These are phyloP conservation scores for Malurus splendens DNA, from an alignment of 2,797 vertebrate species.

Conservation along the genomic window DNA sequence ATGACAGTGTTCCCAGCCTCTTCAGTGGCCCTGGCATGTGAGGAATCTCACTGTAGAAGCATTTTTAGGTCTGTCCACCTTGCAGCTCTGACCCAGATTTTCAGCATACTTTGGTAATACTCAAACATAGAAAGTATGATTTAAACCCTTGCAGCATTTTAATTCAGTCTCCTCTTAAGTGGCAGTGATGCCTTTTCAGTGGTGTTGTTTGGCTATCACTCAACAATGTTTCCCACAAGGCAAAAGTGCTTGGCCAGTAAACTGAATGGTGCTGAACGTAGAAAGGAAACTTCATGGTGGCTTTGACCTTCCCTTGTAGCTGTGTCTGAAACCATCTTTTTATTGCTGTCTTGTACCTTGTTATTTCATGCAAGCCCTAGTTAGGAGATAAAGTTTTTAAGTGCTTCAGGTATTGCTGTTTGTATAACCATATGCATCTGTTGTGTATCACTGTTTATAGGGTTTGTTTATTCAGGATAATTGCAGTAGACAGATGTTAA, in stretches of 20 bases:
- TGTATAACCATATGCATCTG: background rate
- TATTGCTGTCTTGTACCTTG: background rate
- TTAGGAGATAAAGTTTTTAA: background rate
- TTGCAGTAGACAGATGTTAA: background rate
- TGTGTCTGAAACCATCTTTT: background rate
- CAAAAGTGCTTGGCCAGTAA: background rate
- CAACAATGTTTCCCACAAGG: background rate
- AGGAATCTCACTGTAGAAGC: background rate
- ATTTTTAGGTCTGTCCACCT: background rate
- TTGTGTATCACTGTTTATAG: background rate
- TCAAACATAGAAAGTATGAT: background rate
- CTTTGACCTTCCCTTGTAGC: background rate
- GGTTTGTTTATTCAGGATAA: background rate
- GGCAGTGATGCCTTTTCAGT: background rate
- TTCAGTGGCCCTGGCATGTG: background rate
- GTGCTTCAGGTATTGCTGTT: background rate
- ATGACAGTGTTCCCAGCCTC: fast-evolving
- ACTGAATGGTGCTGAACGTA: background rate
- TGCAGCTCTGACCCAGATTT: background rate
- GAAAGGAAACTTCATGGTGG: background rate
- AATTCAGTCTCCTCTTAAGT: background rate
- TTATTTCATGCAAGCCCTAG: background rate
- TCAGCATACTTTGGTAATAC: background rate
- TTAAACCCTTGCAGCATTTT: background rate
- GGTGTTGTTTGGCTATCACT: background rate